Base-by-base conservation (phyloP, 2,888 invertebrate species). In the Entomobrya multifasciata region DNA sequence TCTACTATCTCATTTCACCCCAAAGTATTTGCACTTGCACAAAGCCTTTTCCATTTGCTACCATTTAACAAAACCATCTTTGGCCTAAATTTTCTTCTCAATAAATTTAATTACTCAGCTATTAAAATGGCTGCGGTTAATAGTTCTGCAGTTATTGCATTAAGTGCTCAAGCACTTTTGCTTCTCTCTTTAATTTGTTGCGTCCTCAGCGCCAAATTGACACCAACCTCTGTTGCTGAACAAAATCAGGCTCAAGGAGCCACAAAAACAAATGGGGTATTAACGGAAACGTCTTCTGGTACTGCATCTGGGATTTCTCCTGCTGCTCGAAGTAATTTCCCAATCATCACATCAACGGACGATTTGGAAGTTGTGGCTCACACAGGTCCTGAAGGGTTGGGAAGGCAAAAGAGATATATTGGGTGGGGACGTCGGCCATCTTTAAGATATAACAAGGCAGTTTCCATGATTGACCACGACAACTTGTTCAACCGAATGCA, bases 401-500 rank as follows among this genome's bases (percentile, higher is more conserved):
- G 79, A 8, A 62, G 89, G 13, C 78, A 82, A 44, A 89, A 87
- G 62, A 60, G 89, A 17, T 87, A 87, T 79, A 74, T 86, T 67
- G 89, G 89, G 47, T 89, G 87, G 87, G 89, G 89, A 76, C 74
- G 89, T 17, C 52, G 84, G 13, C 89, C 89, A n/a, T 74, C 74
- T 6, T 57, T 89, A 22, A 41, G 89, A 20, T 89, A 89, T 36
- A 86, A 70, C 76, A 89, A 89, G 65, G 89, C 87, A n/a, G 67
- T 57, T 11, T 87, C 87, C 15, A 47, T 30, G 2, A 72, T 82
- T 17, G 88, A 88, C 74, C 78, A 77, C 20, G 88, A 88, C 60
- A 57, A 60, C 13, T 25, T 84, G 17, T 88, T 88, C 85, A 88
- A 88, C 87, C 77, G 78, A 79, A 52, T 87, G 11, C 87, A 87